Evolutionary conservation across 1,140 invertebrate genomes (phyloP).

Genomic region (Ladona fulva): DNA sequence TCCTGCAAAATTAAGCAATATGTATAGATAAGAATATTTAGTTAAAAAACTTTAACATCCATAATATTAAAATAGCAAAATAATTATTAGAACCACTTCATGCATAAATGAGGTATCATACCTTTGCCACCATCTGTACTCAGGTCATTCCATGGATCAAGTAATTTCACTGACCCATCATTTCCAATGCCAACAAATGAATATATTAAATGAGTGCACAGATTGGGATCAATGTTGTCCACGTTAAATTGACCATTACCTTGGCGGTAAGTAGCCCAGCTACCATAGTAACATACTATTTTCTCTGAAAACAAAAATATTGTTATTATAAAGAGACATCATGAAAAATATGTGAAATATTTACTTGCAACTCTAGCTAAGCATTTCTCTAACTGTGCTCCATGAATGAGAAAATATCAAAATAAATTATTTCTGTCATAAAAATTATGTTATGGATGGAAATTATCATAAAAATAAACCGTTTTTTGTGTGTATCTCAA

Average conservation of each 20-base stretch:
- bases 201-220: slow-evolving; percentile 68
- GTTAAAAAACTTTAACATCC: no score
- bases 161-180: slow-evolving; percentile 39
- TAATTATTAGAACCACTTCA: no score
- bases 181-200: slow-evolving; percentile 51
- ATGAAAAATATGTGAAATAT: no score
- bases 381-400: no score
- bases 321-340: background rate
- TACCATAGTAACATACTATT: slow-evolving; percentile 61
- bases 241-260: slow-evolving; percentile 55
- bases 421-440: no score
- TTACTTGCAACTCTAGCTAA: no score
- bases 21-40: background rate
- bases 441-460: no score
- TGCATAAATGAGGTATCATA: background rate
- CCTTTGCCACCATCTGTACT: slow-evolving; percentile 36
- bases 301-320: slow-evolving; percentile 32
- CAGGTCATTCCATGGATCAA: slow-evolving; percentile 57
- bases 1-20: slow-evolving; percentile 15
- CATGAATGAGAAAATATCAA: no score
- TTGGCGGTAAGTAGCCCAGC: slow-evolving; percentile 60
- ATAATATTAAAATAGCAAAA: no score
- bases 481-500: no score
- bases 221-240: slow-evolving; percentile 51
- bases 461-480: no score